Base-by-base conservation (phyloP, 2,113 vertebrate species). In the Indicator indicator region DNA sequence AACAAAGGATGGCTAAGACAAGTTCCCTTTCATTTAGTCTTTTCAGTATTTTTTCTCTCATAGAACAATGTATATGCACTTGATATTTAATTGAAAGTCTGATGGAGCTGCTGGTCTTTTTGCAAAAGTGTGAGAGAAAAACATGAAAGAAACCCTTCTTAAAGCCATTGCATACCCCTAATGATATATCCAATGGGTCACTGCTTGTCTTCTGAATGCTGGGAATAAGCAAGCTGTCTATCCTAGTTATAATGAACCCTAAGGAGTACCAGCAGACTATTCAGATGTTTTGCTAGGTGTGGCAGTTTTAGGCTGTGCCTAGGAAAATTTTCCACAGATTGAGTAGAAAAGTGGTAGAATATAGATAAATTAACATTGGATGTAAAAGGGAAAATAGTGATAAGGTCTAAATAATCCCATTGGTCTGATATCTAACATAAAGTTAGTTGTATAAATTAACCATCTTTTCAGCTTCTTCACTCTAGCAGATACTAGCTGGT, bases 81-180 rank as follows among this genome's bases (percentile, higher is more conserved):
- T 56, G 20, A 65, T 65, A 81, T 30, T 82, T 48, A 72, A 76
- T 67, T 76, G 20, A 89, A 96, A 94, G 15, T 33, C 58, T 85
- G n/a, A 7, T 59, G 21, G 59, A 91, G 38, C 33, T 56, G 54
- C 50, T 76, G 50, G 30, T 4, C 1, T 5, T 84, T 24, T 80
- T 85, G 55, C 28, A 92, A 76, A 90, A 23, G 23, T 70, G 32
- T 64, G 46, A 91, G 54, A 83, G 42, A 68, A 83, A 83, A 74
- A 7, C 32, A 27, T 56, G 69, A 90, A 83, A 86, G 24, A 74
- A 94, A 68, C 1, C 13, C 11, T 77, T 67, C 32, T 54, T 40
- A 73, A 84, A 85, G 23, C 16, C 32, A 38, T 23, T 50, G n/a
- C 4, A 2, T 42, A 30, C 17, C 15, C 12, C 50, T 78, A 30